phyloP scores from a whole-genome alignment of 2,888 invertebrate genomes.

The Drosophila mulleri region DNA sequence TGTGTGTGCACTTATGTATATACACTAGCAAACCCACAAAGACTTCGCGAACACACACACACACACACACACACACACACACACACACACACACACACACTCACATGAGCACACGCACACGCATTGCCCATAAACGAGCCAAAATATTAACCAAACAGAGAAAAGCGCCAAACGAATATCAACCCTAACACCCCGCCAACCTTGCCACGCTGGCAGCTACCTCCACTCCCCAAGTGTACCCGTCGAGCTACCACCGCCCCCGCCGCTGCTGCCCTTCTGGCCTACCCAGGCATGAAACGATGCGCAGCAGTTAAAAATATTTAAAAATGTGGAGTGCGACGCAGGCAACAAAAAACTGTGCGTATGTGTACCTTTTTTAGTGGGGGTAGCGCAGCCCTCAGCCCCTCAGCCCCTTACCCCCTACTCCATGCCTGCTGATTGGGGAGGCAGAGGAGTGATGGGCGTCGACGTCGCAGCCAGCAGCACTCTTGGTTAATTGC shows the following conservation, averaged over 20 bases:
- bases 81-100: slow-evolving; percentile 10
- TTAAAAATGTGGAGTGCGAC: slow-evolving; percentile 72
- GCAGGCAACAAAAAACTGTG: slow-evolving; percentile 52
- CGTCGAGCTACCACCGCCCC: background rate
- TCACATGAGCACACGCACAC: slow-evolving; percentile 14
- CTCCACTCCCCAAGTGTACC: background rate
- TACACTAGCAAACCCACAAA: slow-evolving; percentile 57
- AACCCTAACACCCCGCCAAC: slow-evolving; percentile 48
- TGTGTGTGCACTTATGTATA: slow-evolving; percentile 30
- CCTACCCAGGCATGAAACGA: slow-evolving; percentile 37
- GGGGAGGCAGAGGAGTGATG: background rate
- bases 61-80: slow-evolving; percentile 6
- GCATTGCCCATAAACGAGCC: slow-evolving; percentile 57
- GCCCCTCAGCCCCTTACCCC: background rate
- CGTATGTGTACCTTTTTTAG: slow-evolving; percentile 58
- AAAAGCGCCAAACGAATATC: slow-evolving; percentile 62
- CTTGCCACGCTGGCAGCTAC: background rate
- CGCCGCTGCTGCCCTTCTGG: background rate
- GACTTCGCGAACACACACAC: slow-evolving; percentile 8
- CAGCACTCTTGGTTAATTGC: slow-evolving; percentile 78
- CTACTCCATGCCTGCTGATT: background rate
- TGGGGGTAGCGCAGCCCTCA: background rate
- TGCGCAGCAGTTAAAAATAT: slow-evolving; percentile 80
- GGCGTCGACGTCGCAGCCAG: slow-evolving; percentile 37
- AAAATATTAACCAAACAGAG: slow-evolving; percentile 80